Evolutionary conservation across 1,140 invertebrate species (phyloP).

Genomic region (Thrips palmi): DNA sequence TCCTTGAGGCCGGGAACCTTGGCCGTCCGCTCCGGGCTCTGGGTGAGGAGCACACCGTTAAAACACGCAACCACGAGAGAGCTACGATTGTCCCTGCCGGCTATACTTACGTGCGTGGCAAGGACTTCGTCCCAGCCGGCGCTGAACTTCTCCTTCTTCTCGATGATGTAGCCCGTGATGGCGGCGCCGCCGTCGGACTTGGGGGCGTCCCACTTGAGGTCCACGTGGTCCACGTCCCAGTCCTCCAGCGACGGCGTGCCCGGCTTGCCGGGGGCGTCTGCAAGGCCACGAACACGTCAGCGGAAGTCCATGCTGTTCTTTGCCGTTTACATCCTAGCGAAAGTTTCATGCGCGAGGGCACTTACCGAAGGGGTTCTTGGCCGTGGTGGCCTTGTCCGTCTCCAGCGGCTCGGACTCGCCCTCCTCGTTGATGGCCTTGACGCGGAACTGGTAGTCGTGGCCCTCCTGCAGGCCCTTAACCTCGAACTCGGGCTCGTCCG

Average conservation of each 20-base stretch:
- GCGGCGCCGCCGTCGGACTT: slow-evolving; percentile 81
- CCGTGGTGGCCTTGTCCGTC: slow-evolving; percentile 63
- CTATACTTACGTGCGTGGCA: slow-evolving; percentile 41
- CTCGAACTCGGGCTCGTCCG: slow-evolving; percentile 68
- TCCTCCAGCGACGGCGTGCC: slow-evolving; percentile 76
- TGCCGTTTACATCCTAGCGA: not conserved
- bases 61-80: slow-evolving; percentile 1
- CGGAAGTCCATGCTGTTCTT: not conserved
- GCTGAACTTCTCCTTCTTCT: slow-evolving; percentile 88
- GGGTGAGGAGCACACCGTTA: slow-evolving; percentile 14
- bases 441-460: slow-evolving; percentile 90
- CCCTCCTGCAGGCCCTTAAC: slow-evolving; percentile 82
- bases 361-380: slow-evolving; percentile 88
- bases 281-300: slow-evolving; percentile 3
- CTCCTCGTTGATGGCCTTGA: slow-evolving; percentile 95
- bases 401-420: slow-evolving; percentile 91
- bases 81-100: not conserved
- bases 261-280: slow-evolving; percentile 72
- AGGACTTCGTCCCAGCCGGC: slow-evolving; percentile 75
- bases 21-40: slow-evolving; percentile 61
- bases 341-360: not conserved
- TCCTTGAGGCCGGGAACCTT: slow-evolving; percentile 73
- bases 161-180: slow-evolving; percentile 89
- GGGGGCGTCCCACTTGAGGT: slow-evolving; percentile 85
- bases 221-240: slow-evolving; percentile 83